A percentile compares a stretch with the other conserved stretches of the same genome.
Conservation (phyloP, 2,888 invertebrate genomes). For the Crematogaster levior region DNA sequence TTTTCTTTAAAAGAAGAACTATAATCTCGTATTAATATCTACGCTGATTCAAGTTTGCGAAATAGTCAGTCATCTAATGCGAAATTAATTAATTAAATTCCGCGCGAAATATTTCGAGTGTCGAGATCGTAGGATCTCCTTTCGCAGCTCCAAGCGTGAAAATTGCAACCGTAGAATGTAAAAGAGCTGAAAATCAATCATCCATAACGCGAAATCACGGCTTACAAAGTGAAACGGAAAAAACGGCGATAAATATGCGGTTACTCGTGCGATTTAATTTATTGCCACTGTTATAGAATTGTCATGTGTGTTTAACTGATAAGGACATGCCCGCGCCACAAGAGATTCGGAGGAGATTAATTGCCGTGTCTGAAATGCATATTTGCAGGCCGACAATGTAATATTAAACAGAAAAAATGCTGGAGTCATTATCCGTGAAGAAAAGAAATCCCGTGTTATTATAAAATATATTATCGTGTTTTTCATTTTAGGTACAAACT, state of each 20-base stretch:
- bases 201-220: constrained; percentile 6
- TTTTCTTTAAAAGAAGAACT: neutral
- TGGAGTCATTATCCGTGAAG: no score
- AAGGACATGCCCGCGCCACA: constrained; percentile 36
- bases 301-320: constrained; percentile 60
- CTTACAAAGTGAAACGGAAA: constrained; percentile 20
- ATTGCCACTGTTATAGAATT: constrained; percentile 40
- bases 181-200: constrained; percentile 15
- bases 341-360: constrained; percentile 58
- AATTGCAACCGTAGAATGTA: constrained; percentile 13
- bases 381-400: neutral
- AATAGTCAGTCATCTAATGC: neutral
- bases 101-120: neutral
- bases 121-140: neutral
- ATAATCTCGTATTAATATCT: neutral
- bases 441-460: no score
- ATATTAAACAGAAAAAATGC: neutral
- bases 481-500: neutral
- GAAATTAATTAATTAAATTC: neutral
- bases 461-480: neutral
- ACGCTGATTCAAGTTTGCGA: neutral
- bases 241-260: constrained; percentile 15
- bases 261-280: constrained; percentile 41
- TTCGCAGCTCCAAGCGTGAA: neutral
- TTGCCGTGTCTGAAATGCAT: neutral